Evolutionary conservation across 2,888 invertebrate species (phyloP).

Genomic region (Unio delphinus): DNA sequence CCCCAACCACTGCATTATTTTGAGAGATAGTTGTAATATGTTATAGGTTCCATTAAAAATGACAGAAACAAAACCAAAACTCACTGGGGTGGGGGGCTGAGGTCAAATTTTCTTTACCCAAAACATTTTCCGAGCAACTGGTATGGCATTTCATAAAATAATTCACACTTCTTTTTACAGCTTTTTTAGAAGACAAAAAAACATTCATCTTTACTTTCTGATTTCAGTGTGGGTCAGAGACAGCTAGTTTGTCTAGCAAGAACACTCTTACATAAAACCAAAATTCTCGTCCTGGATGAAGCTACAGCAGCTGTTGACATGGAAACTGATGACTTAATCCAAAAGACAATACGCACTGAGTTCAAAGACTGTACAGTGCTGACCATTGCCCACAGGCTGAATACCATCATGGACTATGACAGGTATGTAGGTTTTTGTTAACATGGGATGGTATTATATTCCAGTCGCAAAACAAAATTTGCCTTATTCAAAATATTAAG

Average conservation of each 20-base stretch:
- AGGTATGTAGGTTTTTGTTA: constrained; percentile 13
- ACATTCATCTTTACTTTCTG: neutral
- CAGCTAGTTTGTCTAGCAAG: constrained; percentile 88
- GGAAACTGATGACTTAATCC: constrained; percentile 87
- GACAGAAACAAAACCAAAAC: no score
- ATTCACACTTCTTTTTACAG: no score
- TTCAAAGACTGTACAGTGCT: constrained; percentile 90
- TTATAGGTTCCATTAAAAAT: no score
- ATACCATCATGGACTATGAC: constrained; percentile 82
- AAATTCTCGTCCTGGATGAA: constrained; percentile 89
- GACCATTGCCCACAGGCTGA: constrained; percentile 92
- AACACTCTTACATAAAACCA: constrained; percentile 87
- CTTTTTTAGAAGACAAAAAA: neutral
- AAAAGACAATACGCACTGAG: constrained; percentile 88
- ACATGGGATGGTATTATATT: no score
- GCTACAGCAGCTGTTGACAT: constrained; percentile 92
- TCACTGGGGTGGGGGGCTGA: no score
- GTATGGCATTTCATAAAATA: no score
- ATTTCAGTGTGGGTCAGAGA: constrained; percentile 75
- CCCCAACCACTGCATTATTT: no score
- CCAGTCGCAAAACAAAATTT: no score
- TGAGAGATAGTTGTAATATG: no score
- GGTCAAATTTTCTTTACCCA: no score
- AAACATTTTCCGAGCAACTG: no score
- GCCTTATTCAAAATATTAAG: no score